Base-by-base conservation (phyloP, 1,140 invertebrate species). In the Zaprionus tsacasi region DNA sequence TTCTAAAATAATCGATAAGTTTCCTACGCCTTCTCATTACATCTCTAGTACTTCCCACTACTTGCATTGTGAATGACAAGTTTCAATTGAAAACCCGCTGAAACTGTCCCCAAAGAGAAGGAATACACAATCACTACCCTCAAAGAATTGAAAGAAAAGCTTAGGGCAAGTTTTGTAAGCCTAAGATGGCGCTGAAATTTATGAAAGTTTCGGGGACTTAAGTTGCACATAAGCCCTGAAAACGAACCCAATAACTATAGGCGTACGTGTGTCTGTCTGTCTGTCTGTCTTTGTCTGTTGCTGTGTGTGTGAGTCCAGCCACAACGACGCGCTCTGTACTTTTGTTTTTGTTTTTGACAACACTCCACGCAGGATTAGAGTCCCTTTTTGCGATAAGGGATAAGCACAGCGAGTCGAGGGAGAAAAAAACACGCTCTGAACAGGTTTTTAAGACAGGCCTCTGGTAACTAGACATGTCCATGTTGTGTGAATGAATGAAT, bases 151-250 rank as follows among this genome's bases (percentile, higher is more conserved):
- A 76, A 78, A 67, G 78, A 72, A 69, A 56, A 50, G 68, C 59
- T 56, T 70, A 27, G 48, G 57, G 7, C 25, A 45, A 76, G 72
- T 78, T 72, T 78, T 50, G 78, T 86, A 86, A 79, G 82, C 81
- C 67, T 76, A 71, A 45, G 70, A 59, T 73, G 67, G 43, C 70
- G 50, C 76, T 61, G 69, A 74, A 82, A 89, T 79, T 86, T 90
- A 85, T 89, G 85, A 89, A 90, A 89, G 64, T 90, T 79, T 81
- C 64, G 45, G 11, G 38, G 43, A 60, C 71, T 75, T 86, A 66
- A 73, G 83, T 85, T 85, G 60, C 73, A 73, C 83, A 85, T 90
- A 89, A 89, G 79, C 86, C 76, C 66, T 85, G 71, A 89, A 89
- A 88, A 79, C 69, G 79, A 89, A 85, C 83, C 71, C 71, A 81